These are phyloP conservation scores for Trachythela sp. DNA, from an alignment of 64 coral and sea anemone species.

Conservation along the genomic window DNA sequence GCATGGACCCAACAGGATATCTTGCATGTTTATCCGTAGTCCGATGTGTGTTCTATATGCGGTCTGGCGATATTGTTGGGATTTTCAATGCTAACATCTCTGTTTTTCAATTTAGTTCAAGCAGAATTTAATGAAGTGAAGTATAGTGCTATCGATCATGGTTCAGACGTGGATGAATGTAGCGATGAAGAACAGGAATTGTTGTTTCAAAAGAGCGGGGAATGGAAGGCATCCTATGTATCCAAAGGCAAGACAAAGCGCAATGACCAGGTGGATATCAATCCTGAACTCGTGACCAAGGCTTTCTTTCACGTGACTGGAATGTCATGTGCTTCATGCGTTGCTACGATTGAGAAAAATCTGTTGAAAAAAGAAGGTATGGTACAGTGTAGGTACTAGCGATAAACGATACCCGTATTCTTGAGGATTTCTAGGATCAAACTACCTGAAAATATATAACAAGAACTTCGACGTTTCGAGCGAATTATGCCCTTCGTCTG, in stretches of 20 bases:
- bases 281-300: not conserved
- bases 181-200: slow-evolving; percentile 19
- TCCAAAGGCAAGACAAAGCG: not conserved
- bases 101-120: not conserved
- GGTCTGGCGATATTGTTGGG: too few relatives aligned
- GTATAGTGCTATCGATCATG: not conserved
- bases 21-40: too few relatives aligned
- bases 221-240: not conserved
- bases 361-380: not conserved
- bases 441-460: too few relatives aligned
- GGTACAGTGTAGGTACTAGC: not conserved
- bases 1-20: too few relatives aligned
- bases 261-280: not conserved
- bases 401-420: too few relatives aligned
- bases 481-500: too few relatives aligned
- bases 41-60: too few relatives aligned
- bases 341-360: slow-evolving; percentile 5
- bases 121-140: not conserved
- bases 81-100: too few relatives aligned
- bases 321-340: slow-evolving; percentile 22
- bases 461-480: too few relatives aligned
- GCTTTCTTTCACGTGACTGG: slow-evolving; percentile 12
- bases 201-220: slow-evolving; percentile 11
- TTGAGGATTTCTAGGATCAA: too few relatives aligned
- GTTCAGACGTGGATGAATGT: slow-evolving; percentile 3